Base-by-base conservation (phyloP, 2,113 vertebrate species). In the Trichechus manatus region DNA sequence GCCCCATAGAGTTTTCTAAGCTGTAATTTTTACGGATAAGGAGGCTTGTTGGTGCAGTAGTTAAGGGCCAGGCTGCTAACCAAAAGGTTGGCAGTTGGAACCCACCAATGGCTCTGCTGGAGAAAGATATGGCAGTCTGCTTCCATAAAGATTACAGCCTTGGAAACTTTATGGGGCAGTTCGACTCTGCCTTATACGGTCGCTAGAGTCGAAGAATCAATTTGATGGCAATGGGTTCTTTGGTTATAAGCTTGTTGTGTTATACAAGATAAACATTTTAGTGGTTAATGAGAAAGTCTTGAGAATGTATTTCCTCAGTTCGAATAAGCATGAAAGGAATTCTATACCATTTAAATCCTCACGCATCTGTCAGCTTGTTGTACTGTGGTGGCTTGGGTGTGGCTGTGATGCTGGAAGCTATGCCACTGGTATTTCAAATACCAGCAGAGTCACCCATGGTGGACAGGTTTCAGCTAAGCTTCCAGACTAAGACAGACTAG, bases 281-380 rank as follows among this genome's bases (percentile, higher is more conserved):
- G 39, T 44, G 59, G n/a, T 59, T 87, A 74, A 53, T 89, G 53
- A 92, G 59, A 92, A 91, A 86, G 9, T n/a, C 85, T 90, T 33
- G 31, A 84, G 70, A 75, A 31, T 78, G 22, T 70, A 42, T 50
- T 59, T 70, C 8, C 33, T 44, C 19, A 66, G 22, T 90, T 82
- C 66, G 36, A 95, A 77, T 33, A 86, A 95, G 87, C 33, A 84
- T 36, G 53, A 95, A 93, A 70, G 39, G 2, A 95, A 70, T 20
- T 39, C 6, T 29, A 9, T 59, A 31, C 9, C 15, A 50, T 22
- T 22, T 22, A 83, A 68, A 31, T n/a, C 53, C 53, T 4, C 11
- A 56, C 15, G 53, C 14, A 56, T 56, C 53, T 56, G 53, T 17
- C 53, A 56, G 53, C 53, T 56, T 17, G 15, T 56, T 17, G 15